Evolutionary conservation across 2,888 invertebrate genomes (phyloP).

Genomic region (Amphipoea lucens): DNA sequence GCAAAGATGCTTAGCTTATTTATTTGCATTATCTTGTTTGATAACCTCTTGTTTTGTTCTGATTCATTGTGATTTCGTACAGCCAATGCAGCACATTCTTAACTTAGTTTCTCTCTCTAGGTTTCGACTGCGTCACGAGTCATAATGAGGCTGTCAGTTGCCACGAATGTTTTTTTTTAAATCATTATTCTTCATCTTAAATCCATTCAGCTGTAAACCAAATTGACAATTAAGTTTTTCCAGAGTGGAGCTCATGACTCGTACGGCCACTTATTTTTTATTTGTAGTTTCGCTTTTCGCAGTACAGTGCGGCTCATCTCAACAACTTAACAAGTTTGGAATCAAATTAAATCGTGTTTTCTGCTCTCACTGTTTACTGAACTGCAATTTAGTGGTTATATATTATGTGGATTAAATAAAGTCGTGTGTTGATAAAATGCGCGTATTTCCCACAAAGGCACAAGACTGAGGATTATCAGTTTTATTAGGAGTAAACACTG

Average conservation of each 20-base stretch:
- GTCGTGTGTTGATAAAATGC: not conserved
- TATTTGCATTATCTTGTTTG: slow-evolving; percentile 3
- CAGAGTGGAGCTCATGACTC: not conserved
- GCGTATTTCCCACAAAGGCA: slow-evolving; percentile 15
- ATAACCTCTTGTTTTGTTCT: slow-evolving; percentile 7
- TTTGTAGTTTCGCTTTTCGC: not conserved
- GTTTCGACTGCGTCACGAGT: slow-evolving; percentile 1
- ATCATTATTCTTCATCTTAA: not conserved
- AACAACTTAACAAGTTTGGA: not conserved
- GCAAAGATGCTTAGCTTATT: slow-evolving; percentile 7
- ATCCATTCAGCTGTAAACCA: slow-evolving; percentile 3
- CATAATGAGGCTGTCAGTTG: slow-evolving; percentile 2
- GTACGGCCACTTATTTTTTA: not conserved
- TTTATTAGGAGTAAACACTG: slow-evolving; percentile 61
- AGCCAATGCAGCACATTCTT: not conserved
- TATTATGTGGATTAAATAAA: not conserved
- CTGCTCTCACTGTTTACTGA: not conserved
- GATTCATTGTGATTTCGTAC: not conserved
- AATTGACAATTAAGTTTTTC: slow-evolving; percentile 4
- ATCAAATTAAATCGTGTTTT: slow-evolving; percentile 6
- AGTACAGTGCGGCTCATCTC: no score
- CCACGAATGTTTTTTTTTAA: not conserved
- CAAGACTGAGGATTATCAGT: slow-evolving; percentile 24
- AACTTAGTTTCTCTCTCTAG: slow-evolving; percentile 10
- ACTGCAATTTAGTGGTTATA: not conserved